Conservation (phyloP, 2,797 vertebrate species). For the Xenops minutus region DNA sequence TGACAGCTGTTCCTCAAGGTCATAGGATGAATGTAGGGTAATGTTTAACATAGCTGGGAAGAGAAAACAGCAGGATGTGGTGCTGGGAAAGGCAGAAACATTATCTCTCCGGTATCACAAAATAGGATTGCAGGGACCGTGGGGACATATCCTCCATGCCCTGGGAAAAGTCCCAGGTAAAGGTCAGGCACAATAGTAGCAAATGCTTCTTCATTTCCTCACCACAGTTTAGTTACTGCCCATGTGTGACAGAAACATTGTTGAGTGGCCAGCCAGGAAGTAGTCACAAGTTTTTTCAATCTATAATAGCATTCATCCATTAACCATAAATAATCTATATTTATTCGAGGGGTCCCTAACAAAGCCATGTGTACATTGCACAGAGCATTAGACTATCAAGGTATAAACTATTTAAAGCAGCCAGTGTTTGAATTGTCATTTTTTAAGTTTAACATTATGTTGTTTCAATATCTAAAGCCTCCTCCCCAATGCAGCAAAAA, state of each 20-base stretch:
- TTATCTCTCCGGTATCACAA: not conserved
- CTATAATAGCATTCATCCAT: constrained; percentile 6
- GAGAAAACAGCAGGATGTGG: not conserved
- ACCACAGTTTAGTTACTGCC: not conserved
- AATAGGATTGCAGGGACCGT: not conserved
- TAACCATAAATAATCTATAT: constrained; percentile 37
- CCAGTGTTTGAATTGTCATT: constrained; percentile 51
- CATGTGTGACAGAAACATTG: not conserved
- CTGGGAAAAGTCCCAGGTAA: not conserved
- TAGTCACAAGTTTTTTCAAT: not conserved
- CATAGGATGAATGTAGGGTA: not conserved
- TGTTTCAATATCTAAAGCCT: constrained; percentile 56
- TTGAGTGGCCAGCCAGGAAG: not conserved
- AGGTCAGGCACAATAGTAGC: not conserved
- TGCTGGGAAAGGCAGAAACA: not conserved
- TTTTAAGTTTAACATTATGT: constrained; percentile 53
- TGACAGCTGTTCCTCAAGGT: not conserved
- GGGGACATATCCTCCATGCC: not conserved
- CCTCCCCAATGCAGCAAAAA: constrained; percentile 58
- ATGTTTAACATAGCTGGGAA: not conserved
- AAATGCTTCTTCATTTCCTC: not conserved
- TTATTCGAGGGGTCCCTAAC: constrained; percentile 12
- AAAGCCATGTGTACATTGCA: constrained; percentile 45
- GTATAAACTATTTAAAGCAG: constrained; percentile 65
- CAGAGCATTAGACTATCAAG: constrained; percentile 44